phyloP scores from a whole-genome alignment of 2,888 invertebrate species.

The Petrolisthes cinctipes region DNA sequence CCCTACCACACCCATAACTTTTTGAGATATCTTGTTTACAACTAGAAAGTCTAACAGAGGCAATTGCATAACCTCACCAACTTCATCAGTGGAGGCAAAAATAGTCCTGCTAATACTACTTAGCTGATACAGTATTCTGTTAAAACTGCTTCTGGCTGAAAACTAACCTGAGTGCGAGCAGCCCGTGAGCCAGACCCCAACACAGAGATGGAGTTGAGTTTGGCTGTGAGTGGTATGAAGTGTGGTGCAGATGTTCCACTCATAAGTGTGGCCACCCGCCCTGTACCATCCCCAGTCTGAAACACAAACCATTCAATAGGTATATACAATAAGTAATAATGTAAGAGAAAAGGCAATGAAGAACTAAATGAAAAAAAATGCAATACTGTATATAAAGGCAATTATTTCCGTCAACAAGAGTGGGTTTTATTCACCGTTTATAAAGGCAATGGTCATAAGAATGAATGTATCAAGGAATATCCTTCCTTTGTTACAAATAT shows the following conservation, averaged over 20 bases:
- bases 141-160: not conserved
- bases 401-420: too few relatives aligned
- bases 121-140: not conserved
- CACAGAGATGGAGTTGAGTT: slow-evolving; percentile 46
- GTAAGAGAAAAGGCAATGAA: not conserved
- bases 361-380: not conserved
- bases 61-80: too few relatives aligned
- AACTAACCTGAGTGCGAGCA: not conserved
- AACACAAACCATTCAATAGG: too few relatives aligned
- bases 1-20: not conserved
- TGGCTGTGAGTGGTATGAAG: slow-evolving; percentile 51
- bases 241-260: slow-evolving; percentile 37
- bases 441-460: not conserved
- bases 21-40: too few relatives aligned
- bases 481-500: not conserved
- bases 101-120: too few relatives aligned
- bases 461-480: not conserved
- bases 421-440: too few relatives aligned
- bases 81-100: too few relatives aligned
- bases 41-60: too few relatives aligned
- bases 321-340: too few relatives aligned
- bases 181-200: slow-evolving; percentile 42
- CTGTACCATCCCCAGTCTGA: slow-evolving; percentile 45
- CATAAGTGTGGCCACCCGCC: slow-evolving; percentile 44
- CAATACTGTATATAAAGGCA: too few relatives aligned